Evolutionary conservation across 1,140 invertebrate species (phyloP), one percentile per base, ranked within the genome.

Genomic region (Lucilia cuprina): DNA sequence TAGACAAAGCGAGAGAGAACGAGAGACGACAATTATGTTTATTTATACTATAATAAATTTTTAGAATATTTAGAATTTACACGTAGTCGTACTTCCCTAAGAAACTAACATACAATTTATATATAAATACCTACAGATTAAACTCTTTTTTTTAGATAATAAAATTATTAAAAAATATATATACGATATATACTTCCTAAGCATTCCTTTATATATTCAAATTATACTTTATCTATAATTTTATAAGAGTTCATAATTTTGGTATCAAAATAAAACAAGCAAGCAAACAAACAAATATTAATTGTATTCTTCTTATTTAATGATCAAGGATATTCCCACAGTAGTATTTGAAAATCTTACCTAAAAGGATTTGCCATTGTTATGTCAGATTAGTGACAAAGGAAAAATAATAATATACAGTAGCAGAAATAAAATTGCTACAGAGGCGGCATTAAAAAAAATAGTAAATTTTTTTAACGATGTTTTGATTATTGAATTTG

Each of bases 21-120:
- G 41, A 82, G 17, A 35, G 74, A 75, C 74, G 50, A 55, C 50
- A 55, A 65, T 19, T 35, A 60, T 83, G 65, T 83, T 60, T 47
- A 83, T 55, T 55, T 83, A 83, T 25, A 55, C 9, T 55, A 78
- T 5, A 7, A 41, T 35, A 77, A 14, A 17, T 41, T 30, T 41
- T 41, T 77, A 41, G 74, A 34, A 21, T 74, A 74, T 30, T 74
- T 74, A 74, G 25, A 74, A 74, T 30, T n/a, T 74, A 74, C 0
- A 74, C 2, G 65, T 74, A 19, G 65, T 5, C 74, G 13, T 30
- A 74, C 19, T 30, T 30, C 21, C 74, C 10, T 34, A 30, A 74
- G 19, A 74, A 17, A 30, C 25, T 77, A 77, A 41, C 14, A 12
- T 55, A 12, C 7, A 14, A 55, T 14, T 55, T 5, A 55, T 13